Conservation (phyloP, 2,888 invertebrate genomes). For the Scaptomyza flava region DNA sequence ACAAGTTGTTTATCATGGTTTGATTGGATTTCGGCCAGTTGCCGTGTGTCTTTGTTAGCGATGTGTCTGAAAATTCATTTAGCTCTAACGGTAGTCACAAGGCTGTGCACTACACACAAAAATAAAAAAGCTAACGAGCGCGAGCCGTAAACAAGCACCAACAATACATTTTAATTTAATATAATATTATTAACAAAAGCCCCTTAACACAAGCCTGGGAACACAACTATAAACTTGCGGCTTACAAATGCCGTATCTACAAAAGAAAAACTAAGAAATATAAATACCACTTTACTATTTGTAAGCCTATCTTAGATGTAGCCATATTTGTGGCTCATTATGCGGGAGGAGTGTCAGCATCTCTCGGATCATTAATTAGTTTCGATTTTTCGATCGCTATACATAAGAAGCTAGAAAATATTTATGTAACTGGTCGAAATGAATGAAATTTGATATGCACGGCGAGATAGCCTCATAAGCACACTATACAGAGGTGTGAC, state of each 20-base stretch:
- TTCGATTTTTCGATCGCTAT: conserved; percentile 68
- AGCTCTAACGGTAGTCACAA: conserved; percentile 72
- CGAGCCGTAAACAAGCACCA: conserved; percentile 63
- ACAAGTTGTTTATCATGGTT: conserved; percentile 72
- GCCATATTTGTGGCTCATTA: conserved; percentile 65
- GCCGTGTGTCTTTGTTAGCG: conserved; percentile 46
- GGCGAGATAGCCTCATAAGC: conserved; percentile 62
- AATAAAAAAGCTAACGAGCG: conserved; percentile 1
- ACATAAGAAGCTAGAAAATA: conserved; percentile 37
- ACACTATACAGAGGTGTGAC: conserved; percentile 53
- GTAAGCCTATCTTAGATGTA: conserved; percentile 46
- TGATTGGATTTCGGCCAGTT: conserved; percentile 64
- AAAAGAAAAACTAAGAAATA: conserved; percentile 23
- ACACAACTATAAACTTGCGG: conserved; percentile 61
- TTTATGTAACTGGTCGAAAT: conserved; percentile 69
- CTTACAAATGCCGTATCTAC: conserved; percentile 55
- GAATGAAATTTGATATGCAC: conserved; percentile 79
- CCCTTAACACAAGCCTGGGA: conserved; percentile 65
- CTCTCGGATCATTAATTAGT: conserved; percentile 72
- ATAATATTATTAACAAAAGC: conserved; percentile 79
- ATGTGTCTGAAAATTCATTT: conserved; percentile 69
- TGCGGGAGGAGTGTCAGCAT: conserved; percentile 77
- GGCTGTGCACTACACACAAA: conserved; percentile 36
- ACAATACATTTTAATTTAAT: conserved; percentile 73
- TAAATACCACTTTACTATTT: conserved; percentile 16